Conservation (phyloP, 2,888 invertebrate species). For the Lepidocyrtoides sp. region DNA sequence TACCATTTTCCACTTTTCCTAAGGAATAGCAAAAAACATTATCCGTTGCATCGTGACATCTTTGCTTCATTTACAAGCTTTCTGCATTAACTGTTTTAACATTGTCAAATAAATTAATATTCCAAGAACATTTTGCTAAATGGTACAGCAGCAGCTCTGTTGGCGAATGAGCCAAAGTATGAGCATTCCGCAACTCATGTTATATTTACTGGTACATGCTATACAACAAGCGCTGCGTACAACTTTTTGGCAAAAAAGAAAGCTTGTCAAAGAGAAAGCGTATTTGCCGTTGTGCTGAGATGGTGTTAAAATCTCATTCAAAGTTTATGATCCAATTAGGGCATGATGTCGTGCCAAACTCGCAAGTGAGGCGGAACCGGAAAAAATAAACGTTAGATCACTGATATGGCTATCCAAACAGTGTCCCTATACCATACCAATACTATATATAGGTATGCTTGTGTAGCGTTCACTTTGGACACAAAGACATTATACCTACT, state of each 20-base stretch:
- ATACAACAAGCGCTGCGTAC: background rate
- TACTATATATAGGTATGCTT: background rate
- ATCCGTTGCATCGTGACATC: background rate
- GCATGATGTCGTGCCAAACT: slow-evolving; percentile 77
- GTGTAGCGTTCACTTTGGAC: background rate
- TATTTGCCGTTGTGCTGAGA: slow-evolving; percentile 35
- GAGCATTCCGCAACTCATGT: background rate
- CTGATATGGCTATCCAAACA: slow-evolving; percentile 22
- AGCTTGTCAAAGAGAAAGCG: slow-evolving; percentile 23
- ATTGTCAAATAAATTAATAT: slow-evolving; percentile 39
- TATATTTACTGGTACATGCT: background rate
- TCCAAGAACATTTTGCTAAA: slow-evolving; percentile 6
- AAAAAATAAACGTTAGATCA: slow-evolving; percentile 71
- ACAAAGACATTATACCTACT: slow-evolving; percentile 10
- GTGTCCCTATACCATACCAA: too few relatives aligned
- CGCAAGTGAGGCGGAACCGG: slow-evolving; percentile 77
- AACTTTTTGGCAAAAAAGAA: background rate
- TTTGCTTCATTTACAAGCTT: slow-evolving; percentile 1
- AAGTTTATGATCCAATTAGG: slow-evolving; percentile 81
- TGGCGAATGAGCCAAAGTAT: slow-evolving; percentile 37
- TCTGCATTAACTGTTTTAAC: background rate
- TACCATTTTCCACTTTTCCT: background rate
- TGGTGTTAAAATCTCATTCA: slow-evolving; percentile 81
- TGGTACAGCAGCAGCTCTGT: background rate
- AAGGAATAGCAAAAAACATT: background rate